Conservation (phyloP, 2,888 invertebrate genomes). For the Caenorhabditis zanzibari region DNA sequence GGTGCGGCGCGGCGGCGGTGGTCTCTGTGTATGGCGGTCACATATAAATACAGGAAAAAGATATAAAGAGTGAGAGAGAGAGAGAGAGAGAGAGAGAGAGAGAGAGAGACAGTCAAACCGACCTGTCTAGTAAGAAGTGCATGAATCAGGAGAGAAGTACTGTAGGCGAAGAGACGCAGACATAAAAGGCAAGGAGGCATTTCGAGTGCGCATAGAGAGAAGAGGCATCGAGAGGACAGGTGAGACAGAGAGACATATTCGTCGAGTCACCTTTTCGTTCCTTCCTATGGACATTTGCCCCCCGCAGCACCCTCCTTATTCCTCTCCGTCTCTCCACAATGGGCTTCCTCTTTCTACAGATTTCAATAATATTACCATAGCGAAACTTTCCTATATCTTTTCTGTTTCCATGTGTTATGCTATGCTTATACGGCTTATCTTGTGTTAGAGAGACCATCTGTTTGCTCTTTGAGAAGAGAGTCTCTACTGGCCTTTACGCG, state of each 20-base stretch:
- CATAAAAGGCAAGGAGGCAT: constrained; percentile 18
- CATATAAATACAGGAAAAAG: constrained; percentile 57
- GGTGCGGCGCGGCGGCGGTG: constrained; percentile 41
- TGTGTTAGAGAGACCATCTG: constrained; percentile 28
- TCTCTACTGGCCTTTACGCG: constrained; percentile 10
- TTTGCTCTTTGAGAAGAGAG: constrained; percentile 49
- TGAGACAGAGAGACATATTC: constrained; percentile 38
- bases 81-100: constrained; percentile 28
- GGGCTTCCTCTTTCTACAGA: constrained; percentile 18
- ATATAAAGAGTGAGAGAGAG: constrained; percentile 24
- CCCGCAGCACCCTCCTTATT: constrained; percentile 47
- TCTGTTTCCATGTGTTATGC: constrained; percentile 20
- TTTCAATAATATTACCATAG: constrained; percentile 22
- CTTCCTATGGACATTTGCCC: constrained; percentile 56
- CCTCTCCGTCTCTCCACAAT: constrained; percentile 48
- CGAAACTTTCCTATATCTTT: constrained; percentile 23
- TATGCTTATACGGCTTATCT: constrained; percentile 34
- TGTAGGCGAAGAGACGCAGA: constrained; percentile 36
- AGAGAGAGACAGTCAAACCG: constrained; percentile 43
- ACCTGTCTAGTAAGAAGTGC: constrained; percentile 55
- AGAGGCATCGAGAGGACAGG: constrained; percentile 47
- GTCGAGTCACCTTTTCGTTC: constrained; percentile 56
- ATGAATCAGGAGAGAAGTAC: constrained; percentile 46
- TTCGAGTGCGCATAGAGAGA: constrained; percentile 41
- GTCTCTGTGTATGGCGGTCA: constrained; percentile 50